Conservation (phyloP, 2,113 vertebrate genomes). For the Axis porcinus region DNA sequence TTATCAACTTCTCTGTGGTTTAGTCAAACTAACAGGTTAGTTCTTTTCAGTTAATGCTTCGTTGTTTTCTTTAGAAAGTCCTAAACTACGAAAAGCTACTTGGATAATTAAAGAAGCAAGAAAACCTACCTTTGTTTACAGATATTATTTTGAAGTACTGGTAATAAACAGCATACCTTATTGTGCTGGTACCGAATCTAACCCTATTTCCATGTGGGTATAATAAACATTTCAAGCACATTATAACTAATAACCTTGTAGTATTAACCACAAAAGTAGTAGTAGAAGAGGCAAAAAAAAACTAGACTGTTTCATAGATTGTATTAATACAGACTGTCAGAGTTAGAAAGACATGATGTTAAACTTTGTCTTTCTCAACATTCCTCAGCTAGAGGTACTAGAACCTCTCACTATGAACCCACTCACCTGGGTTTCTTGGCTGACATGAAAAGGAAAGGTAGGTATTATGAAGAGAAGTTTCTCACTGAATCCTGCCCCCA, state of each 20-base stretch:
- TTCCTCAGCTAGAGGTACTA: background rate
- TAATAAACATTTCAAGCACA: background rate
- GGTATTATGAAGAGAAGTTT: background rate
- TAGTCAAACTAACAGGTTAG: background rate
- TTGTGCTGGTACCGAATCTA: background rate
- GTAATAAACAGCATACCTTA: background rate
- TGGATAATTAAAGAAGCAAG: background rate
- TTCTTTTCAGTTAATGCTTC: background rate
- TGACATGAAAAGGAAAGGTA: background rate
- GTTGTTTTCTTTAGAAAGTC: background rate
- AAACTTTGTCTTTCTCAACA: background rate
- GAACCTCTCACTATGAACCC: background rate
- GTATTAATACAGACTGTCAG: background rate
- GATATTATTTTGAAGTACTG: background rate
- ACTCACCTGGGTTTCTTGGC: background rate
- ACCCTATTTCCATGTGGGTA: background rate
- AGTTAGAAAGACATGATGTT: background rate
- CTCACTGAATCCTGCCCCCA: fast-evolving
- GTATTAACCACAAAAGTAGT: background rate
- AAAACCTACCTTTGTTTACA: background rate
- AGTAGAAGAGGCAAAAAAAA: background rate
- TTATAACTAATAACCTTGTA: background rate
- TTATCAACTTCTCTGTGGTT: background rate
- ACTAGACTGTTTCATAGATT: background rate
- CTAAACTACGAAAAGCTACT: background rate